Conservation (phyloP, 2,113 vertebrate species). For the Sialia sialis region DNA sequence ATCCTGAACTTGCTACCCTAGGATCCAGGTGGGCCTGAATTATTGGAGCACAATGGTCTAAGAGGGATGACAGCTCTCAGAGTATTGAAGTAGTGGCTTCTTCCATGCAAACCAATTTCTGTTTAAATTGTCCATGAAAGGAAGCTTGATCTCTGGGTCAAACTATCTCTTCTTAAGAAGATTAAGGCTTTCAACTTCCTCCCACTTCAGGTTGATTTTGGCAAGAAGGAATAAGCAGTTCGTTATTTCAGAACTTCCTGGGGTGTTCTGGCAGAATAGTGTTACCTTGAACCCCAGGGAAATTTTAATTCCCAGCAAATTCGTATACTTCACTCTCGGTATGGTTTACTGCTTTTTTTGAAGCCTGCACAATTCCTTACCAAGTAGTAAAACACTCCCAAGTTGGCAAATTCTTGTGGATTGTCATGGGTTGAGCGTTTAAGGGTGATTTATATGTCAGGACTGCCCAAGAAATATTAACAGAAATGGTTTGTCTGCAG, state of each 20-base stretch:
- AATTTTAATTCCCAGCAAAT: not conserved
- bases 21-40: not conserved
- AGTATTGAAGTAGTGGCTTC: not conserved
- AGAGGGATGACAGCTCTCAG: not conserved
- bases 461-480: not conserved
- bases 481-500: conserved; percentile 38
- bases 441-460: not conserved
- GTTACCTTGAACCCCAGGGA: not conserved
- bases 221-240: not conserved
- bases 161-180: not conserved
- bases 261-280: not conserved
- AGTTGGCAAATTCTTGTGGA: not conserved
- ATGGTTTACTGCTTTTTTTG: not conserved
- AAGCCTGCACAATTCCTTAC: not conserved
- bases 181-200: not conserved
- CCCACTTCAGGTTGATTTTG: not conserved
- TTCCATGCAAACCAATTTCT: conserved; percentile 2
- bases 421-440: not conserved
- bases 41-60: not conserved
- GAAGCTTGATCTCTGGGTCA: not conserved
- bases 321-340: not conserved
- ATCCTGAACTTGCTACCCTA: not conserved
- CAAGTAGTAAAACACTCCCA: not conserved
- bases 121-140: not conserved
- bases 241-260: not conserved